These are phyloP conservation scores for Galeruca laticollis DNA, from an alignment of 2,888 invertebrate genomes.

Conservation along the genomic window DNA sequence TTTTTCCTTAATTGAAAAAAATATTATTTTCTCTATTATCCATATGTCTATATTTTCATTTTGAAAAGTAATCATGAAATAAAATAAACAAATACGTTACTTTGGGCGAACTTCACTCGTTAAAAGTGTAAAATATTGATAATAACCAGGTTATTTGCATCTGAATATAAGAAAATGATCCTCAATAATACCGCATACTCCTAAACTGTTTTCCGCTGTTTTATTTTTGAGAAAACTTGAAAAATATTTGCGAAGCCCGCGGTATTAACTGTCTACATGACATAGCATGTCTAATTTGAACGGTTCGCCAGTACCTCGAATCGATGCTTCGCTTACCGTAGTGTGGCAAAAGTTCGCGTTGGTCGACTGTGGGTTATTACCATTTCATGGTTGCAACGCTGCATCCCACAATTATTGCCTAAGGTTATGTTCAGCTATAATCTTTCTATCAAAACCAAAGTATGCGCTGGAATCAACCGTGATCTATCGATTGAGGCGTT, in stretches of 20 bases:
- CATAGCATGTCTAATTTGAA: conserved; percentile 51
- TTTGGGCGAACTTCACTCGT: too few relatives aligned
- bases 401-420: conserved; percentile 41
- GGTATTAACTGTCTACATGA: conserved; percentile 49
- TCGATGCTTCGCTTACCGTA: background rate
- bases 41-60: too few relatives aligned
- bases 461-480: conserved; percentile 57
- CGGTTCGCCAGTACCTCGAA: conserved; percentile 41
- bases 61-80: background rate
- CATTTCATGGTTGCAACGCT: conserved; percentile 44
- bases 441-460: conserved; percentile 63
- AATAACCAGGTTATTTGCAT: conserved; percentile 26
- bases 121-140: background rate
- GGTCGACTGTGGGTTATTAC: conserved; percentile 45
- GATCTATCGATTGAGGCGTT: conserved; percentile 58
- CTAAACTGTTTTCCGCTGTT: conserved; percentile 37
- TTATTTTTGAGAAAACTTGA: conserved; percentile 46
- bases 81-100: too few relatives aligned
- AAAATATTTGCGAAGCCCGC: conserved; percentile 44
- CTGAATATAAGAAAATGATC: conserved; percentile 17
- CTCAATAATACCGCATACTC: conserved; percentile 39
- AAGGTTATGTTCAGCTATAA: conserved; percentile 53
- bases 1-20: too few relatives aligned
- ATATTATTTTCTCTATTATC: too few relatives aligned
- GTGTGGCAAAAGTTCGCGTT: conserved; percentile 6